Conservation (phyloP, 2,888 invertebrate genomes). For the Hirudinaria manillensis region DNA sequence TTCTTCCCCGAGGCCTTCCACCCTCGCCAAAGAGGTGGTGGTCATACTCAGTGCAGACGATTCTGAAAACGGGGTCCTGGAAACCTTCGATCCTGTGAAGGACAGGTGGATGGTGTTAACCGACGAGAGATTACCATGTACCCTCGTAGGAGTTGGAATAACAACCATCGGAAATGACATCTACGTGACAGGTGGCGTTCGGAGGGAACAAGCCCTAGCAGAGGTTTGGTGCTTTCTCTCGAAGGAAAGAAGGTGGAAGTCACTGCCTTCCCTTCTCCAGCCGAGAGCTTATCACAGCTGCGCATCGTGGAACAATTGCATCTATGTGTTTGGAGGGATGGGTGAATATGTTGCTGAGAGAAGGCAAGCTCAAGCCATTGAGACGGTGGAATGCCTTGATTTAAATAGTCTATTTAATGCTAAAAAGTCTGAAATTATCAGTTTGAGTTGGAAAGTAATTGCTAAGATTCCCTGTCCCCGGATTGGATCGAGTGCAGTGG, state of each 20-base stretch:
- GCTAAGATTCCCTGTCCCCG: slow-evolving; percentile 48
- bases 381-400: slow-evolving; percentile 50
- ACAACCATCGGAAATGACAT: slow-evolving; percentile 48
- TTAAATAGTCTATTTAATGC: slow-evolving; percentile 33
- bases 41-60: slow-evolving; percentile 46
- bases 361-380: slow-evolving; percentile 45
- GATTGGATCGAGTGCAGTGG: slow-evolving; percentile 47
- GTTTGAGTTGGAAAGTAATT: slow-evolving; percentile 1
- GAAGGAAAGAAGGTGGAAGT: slow-evolving; percentile 46
- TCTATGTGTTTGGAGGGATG: slow-evolving; percentile 50
- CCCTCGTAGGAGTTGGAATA: slow-evolving; percentile 47
- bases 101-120: slow-evolving; percentile 48
- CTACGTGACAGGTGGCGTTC: slow-evolving; percentile 50
- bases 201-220: slow-evolving; percentile 46
- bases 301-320: slow-evolving; percentile 44
- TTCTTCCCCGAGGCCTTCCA: slow-evolving; percentile 50
- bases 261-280: slow-evolving; percentile 45
- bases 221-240: slow-evolving; percentile 51
- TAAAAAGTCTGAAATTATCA: slow-evolving; percentile 9
- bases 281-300: slow-evolving; percentile 51
- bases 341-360: slow-evolving; percentile 41
- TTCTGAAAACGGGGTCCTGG: slow-evolving; percentile 38
- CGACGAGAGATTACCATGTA: slow-evolving; percentile 46
- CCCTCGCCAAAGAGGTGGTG: slow-evolving; percentile 51
- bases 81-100: slow-evolving; percentile 51